Evolutionary conservation across 2,888 invertebrate species (phyloP).

Genomic region (Tromatobia lineatoria): DNA sequence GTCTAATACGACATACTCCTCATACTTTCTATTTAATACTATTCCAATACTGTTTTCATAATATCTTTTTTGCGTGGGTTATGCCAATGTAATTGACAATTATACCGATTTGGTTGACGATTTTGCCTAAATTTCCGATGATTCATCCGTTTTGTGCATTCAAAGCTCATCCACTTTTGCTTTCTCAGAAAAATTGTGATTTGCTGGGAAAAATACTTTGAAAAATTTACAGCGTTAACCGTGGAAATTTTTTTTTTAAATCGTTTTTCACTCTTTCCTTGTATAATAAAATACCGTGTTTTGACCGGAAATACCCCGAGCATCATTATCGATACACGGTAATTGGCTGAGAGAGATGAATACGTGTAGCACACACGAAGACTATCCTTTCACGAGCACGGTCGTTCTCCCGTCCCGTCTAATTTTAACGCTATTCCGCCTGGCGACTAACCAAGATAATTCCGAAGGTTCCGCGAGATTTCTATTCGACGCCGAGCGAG

Average conservation of each 20-base stretch:
- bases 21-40: too few species aligned
- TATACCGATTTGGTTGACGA: background rate
- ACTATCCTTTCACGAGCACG: slow-evolving; percentile 52
- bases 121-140: background rate
- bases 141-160: background rate
- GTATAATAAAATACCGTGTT: too few species aligned
- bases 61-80: too few species aligned
- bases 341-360: slow-evolving; percentile 19
- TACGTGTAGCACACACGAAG: slow-evolving; percentile 11
- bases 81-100: too few species aligned
- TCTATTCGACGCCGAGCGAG: slow-evolving; percentile 47
- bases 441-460: slow-evolving; percentile 78
- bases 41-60: too few species aligned
- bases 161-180: background rate
- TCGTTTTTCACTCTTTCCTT: background rate
- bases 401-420: slow-evolving; percentile 71
- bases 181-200: background rate
- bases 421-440: slow-evolving; percentile 79
- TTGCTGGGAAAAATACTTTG: background rate
- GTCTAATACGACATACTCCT: too few species aligned
- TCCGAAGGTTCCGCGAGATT: slow-evolving; percentile 67
- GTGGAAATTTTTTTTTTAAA: background rate
- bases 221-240: background rate
- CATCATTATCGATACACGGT: slow-evolving; percentile 16
- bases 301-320: background rate